These are phyloP conservation scores for Himalopsyche tibetana DNA, from an alignment of 2,888 invertebrate genomes.

Conservation along the genomic window DNA sequence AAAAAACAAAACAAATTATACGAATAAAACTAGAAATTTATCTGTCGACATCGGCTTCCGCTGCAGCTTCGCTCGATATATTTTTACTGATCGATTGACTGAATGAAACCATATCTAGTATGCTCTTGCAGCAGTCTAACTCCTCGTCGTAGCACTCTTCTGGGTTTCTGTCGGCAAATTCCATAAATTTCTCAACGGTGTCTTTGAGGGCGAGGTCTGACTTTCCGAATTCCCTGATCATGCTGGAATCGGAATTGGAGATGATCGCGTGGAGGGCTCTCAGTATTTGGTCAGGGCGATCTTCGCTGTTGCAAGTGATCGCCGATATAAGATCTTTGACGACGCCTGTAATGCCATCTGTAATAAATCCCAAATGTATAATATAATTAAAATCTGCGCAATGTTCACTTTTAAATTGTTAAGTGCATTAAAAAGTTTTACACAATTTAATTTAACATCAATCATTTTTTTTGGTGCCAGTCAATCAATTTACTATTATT, in stretches of 20 bases:
- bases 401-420: background rate
- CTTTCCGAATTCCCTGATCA: slow-evolving; percentile 69
- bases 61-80: background rate
- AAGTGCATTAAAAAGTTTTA: background rate
- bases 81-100: slow-evolving; percentile 1
- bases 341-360: slow-evolving; percentile 24
- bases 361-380: background rate
- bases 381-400: background rate
- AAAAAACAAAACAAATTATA: slow-evolving; percentile 2
- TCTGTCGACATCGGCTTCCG: slow-evolving; percentile 16
- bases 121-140: slow-evolving; percentile 69
- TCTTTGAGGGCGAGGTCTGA: slow-evolving; percentile 68
- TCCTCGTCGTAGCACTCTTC: slow-evolving; percentile 69
- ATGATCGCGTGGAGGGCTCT: slow-evolving; percentile 69
- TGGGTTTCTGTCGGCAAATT: slow-evolving; percentile 43
- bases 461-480: too few relatives aligned
- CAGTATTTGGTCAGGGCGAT: slow-evolving; percentile 71
- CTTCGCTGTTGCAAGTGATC: slow-evolving; percentile 65
- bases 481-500: too few relatives aligned
- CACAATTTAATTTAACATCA: too few relatives aligned
- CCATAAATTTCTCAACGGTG: slow-evolving; percentile 4
- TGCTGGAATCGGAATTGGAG: slow-evolving; percentile 67
- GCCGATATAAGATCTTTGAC: slow-evolving; percentile 18
- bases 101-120: slow-evolving; percentile 65
- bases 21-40: background rate